phyloP scores from a whole-genome alignment of 2,113 vertebrate species.

The Podarcis cretensis region DNA sequence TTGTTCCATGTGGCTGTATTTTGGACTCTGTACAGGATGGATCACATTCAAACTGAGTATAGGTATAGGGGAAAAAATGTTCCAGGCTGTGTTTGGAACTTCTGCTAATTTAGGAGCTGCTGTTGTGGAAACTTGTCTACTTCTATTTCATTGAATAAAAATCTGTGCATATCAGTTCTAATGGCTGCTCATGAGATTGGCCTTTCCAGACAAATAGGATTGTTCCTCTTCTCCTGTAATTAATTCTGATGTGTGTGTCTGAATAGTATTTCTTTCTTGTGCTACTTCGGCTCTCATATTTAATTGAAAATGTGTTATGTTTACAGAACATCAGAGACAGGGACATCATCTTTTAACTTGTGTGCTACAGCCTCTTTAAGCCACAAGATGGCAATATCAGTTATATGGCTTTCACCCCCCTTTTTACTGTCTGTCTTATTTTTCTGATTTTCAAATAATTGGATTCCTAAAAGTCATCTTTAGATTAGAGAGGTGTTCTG shows the following conservation, averaged over 20 bases:
- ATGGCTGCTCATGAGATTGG: background rate
- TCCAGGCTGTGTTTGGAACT: background rate
- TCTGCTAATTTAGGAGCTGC: conserved; percentile 32
- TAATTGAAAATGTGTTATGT: conserved; percentile 53
- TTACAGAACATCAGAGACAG: conserved; percentile 39
- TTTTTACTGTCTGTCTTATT: conserved; percentile 44
- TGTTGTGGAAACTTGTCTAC: conserved; percentile 38
- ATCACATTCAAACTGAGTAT: background rate
- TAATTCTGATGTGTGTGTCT: conserved; percentile 59
- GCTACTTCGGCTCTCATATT: conserved; percentile 51
- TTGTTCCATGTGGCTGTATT: background rate
- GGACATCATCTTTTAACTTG: background rate
- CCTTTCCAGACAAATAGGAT: conserved; percentile 58
- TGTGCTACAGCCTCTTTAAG: conserved; percentile 58
- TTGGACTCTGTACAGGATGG: background rate
- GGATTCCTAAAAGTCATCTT: conserved; percentile 25
- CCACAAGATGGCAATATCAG: conserved; percentile 82
- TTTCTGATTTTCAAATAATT: conserved; percentile 39
- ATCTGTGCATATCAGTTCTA: background rate
- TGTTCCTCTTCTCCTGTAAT: conserved; percentile 58
- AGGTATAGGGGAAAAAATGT: background rate
- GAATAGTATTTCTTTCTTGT: conserved; percentile 59
- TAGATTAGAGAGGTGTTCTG: conserved; percentile 22
- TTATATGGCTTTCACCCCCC: conserved; percentile 47
- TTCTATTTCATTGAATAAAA: conserved; percentile 48